phyloP scores from a whole-genome alignment of 2,113 vertebrate genomes.

The Psettodes erumei region DNA sequence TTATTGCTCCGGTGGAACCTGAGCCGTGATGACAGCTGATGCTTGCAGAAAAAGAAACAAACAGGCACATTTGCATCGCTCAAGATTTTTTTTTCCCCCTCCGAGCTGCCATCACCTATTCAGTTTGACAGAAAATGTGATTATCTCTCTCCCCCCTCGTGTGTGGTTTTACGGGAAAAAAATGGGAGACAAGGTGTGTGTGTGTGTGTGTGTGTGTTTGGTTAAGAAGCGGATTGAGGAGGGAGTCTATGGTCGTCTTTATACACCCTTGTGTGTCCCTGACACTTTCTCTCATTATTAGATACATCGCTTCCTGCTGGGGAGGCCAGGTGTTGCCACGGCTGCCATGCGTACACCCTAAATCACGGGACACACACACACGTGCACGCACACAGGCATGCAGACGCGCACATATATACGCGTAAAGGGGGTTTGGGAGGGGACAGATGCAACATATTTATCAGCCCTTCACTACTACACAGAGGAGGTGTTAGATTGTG shows the following conservation, averaged over 20 bases:
- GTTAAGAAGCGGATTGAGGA: background rate
- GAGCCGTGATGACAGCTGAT: conserved; percentile 61
- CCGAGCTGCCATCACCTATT: conserved; percentile 62
- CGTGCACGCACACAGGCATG: background rate
- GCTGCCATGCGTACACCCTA: conserved; percentile 46
- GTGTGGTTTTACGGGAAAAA: conserved; percentile 23
- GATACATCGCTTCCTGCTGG: conserved; percentile 64
- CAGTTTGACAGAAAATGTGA: conserved; percentile 67
- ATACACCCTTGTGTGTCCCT: conserved; percentile 47
- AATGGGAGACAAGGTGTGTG: conserved; percentile 1
- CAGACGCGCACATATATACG: background rate
- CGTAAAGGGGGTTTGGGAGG: background rate
- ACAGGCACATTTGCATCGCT: conserved; percentile 63
- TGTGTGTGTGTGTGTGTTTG: conserved; percentile 11
- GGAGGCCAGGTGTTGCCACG: conserved; percentile 65
- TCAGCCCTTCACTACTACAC: conserved; percentile 39
- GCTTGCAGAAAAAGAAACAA: conserved; percentile 64
- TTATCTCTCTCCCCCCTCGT: conserved; percentile 49
- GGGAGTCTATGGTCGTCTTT: conserved; percentile 24
- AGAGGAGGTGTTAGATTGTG: conserved; percentile 55
- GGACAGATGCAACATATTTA: conserved; percentile 60
- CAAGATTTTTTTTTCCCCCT: conserved; percentile 1
- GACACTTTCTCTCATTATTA: conserved; percentile 73
- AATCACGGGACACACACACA: conserved; percentile 8
- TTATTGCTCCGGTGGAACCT: conserved; percentile 54